phyloP scores from a whole-genome alignment of 1,140 invertebrate species.

The Leptopilina boulardi region DNA sequence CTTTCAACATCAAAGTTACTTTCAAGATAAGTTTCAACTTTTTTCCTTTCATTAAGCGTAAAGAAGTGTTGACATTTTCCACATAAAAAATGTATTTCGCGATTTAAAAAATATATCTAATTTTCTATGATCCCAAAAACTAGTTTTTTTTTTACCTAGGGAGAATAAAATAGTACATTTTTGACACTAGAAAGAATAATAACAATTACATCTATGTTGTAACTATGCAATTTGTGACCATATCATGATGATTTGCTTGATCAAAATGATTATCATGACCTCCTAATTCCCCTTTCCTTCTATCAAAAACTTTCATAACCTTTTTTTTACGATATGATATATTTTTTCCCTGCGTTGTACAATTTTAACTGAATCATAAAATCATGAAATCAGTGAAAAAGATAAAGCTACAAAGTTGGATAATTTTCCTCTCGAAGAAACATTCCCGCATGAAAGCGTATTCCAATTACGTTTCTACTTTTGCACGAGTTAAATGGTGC shows the following conservation, averaged over 20 bases:
- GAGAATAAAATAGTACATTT: no score
- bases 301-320: no score
- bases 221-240: no score
- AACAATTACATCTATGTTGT: no score
- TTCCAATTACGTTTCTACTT: slow-evolving; percentile 21
- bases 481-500: slow-evolving; percentile 25
- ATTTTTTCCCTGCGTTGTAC: not conserved
- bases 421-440: slow-evolving; percentile 23
- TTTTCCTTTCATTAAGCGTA: not conserved
- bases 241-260: no score
- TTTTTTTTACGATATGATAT: not conserved
- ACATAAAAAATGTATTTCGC: not conserved
- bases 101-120: not conserved
- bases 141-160: no score
- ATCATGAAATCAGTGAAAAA: not conserved
- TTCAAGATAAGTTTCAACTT: not conserved
- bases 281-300: no score
- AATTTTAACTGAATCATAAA: not conserved
- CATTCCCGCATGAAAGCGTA: slow-evolving; percentile 17
- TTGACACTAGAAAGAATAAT: no score
- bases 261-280: no score
- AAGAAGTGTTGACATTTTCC: not conserved
- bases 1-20: slow-evolving; percentile 4
- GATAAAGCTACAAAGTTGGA: slow-evolving; percentile 7
- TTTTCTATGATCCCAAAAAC: no score